Percentiles rank a stretch among this genome's conserved stretches.
phyloP scores from a whole-genome alignment of 2,888 invertebrate species.

The Ametastegia equiseti region DNA sequence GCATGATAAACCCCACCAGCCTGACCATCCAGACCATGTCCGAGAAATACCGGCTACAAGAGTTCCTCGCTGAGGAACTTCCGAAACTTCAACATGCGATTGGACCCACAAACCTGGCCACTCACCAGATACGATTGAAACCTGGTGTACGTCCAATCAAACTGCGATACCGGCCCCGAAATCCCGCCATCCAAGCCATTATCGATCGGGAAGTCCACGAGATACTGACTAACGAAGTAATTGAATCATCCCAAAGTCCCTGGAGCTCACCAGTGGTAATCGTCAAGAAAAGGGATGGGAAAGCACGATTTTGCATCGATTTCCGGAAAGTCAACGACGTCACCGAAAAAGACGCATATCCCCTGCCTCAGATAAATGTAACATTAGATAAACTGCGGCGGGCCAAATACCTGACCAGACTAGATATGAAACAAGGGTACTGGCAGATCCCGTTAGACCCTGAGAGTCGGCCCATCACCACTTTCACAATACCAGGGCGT shows the following conservation, averaged over 20 bases:
- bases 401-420: conserved; percentile 48
- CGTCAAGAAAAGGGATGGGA: conserved; percentile 49
- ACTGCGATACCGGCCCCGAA: conserved; percentile 9
- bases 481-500: conserved; percentile 53
- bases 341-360: conserved; percentile 51
- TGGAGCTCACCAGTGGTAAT: conserved; percentile 53
- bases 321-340: conserved; percentile 51
- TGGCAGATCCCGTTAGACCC: conserved; percentile 53
- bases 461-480: conserved; percentile 52
- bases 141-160: background rate
- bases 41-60: too few relatives aligned
- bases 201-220: conserved; percentile 20
- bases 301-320: conserved; percentile 51
- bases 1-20: too few relatives aligned
- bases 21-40: too few relatives aligned
- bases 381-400: conserved; percentile 49
- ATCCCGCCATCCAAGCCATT: conserved; percentile 34
- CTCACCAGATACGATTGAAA: background rate
- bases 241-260: conserved; percentile 55
- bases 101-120: conserved; percentile 73
- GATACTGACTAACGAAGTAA: conserved; percentile 51
- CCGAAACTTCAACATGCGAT: background rate
- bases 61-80: background rate
- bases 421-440: conserved; percentile 50
- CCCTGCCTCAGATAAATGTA: conserved; percentile 47